Evolutionary conservation across 2,113 vertebrate genomes (phyloP).

Genomic region (Malurus melanocephalus): DNA sequence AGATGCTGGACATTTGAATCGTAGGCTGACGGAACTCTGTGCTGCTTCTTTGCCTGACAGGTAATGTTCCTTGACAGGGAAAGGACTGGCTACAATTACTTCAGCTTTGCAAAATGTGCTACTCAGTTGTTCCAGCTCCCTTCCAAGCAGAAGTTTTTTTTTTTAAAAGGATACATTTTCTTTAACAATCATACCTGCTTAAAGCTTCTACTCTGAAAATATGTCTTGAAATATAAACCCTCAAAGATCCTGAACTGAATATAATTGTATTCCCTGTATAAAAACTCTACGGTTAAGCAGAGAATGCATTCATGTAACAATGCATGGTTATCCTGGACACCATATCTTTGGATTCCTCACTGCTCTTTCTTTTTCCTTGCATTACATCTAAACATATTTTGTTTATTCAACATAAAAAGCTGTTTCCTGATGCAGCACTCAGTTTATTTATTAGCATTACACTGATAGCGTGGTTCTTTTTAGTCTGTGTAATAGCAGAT

Average conservation of each 20-base stretch:
- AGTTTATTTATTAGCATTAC: neutral
- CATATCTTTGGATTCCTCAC: neutral
- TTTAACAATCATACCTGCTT: neutral
- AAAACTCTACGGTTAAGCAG: neutral
- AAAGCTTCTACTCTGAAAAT: neutral
- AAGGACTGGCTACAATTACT: neutral
- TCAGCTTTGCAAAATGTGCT: neutral
- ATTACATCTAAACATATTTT: neutral
- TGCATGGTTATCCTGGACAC: neutral
- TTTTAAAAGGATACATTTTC: neutral
- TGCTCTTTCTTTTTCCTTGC: neutral
- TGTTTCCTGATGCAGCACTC: neutral
- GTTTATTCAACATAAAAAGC: neutral
- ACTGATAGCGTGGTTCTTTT: accelerated
- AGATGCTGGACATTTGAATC: neutral
- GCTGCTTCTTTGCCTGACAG: neutral
- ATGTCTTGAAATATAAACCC: neutral
- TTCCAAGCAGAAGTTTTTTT: neutral
- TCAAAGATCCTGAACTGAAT: neutral
- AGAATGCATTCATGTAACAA: neutral
- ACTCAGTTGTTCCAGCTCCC: neutral
- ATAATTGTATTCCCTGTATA: neutral
- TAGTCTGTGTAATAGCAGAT: neutral
- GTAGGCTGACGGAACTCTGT: neutral
- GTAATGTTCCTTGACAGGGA: neutral